Evolutionary conservation across 2,888 invertebrate genomes (phyloP), one percentile per base, ranked within the genome.

Genomic region (Chelonus formosanus): DNA sequence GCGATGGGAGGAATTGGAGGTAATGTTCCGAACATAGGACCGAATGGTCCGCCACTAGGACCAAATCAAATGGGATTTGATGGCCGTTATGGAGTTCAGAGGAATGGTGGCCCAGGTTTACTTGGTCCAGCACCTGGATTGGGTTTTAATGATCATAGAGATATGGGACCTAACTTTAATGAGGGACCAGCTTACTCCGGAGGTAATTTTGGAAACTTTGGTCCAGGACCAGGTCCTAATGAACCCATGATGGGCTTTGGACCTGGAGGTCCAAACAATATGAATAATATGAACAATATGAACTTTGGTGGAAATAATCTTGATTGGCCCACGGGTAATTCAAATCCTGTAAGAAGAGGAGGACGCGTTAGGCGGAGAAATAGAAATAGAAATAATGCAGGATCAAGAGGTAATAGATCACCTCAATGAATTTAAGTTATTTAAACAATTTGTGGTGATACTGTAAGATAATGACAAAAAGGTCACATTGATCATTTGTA

Each of bases 11-110:
- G 47, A n/a, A 86, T 87, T 72, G 85, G 86, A 35, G 20, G 20
- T 20, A 83, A 86, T 47, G 67, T 67, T 20, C 67, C 61, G 32
- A 85, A 85, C 65, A 67, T 43, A 85, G 87, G 59, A 84, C 86
- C 67, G 75, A 87, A 74, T 35, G 78, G 75, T 36, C 76, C 74
- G 0, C 69, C 73, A 3, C 72, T 74, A 59, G 67, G 71, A 10
- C 67, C 72, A 3, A 70, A 70, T 70, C 82, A 80, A 48, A 79
- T 82, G 76, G 55, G 69, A 5, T 83, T 76, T 35, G 84, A 84
- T 66, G 80, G 82, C 0, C 71, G 83, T n/a, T 74, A 70, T 52
- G 72, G 69, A 1, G 70, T 70, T 5, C 75, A 74, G 45, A 63
- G 74, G 34, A 75, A 75, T 58, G 80, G 76, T 3, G 82, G 81